phyloP scores from a whole-genome alignment of 2,113 vertebrate species.

The Antennarius striatus region DNA sequence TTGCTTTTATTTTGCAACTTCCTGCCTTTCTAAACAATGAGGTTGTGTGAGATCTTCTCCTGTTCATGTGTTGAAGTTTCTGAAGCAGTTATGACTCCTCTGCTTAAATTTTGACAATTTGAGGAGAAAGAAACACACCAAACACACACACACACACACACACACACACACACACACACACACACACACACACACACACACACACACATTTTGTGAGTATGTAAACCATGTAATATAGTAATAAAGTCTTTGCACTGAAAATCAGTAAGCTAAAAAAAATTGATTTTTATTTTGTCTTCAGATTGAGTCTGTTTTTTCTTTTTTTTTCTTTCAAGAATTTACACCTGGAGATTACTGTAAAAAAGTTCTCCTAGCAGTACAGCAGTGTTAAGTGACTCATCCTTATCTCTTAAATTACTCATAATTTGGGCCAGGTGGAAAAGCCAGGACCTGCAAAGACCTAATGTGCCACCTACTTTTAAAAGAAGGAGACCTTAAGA shows the following conservation, averaged over 20 bases:
- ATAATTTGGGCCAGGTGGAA: slow-evolving; percentile 5
- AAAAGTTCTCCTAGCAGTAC: background rate
- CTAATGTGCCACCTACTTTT: background rate
- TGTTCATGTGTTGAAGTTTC: no score
- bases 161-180: background rate
- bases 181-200: background rate
- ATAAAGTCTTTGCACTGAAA: no score
- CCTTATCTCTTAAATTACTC: slow-evolving; percentile 9
- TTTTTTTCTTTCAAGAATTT: background rate
- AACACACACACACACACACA: background rate
- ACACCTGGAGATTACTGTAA: no score
- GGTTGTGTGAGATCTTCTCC: no score
- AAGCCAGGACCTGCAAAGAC: slow-evolving; percentile 2
- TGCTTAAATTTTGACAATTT: background rate
- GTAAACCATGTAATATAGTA: no score
- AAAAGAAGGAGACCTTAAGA: no score
- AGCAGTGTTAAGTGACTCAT: background rate
- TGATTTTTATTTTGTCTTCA: background rate
- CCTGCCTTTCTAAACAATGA: no score
- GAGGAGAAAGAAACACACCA: no score
- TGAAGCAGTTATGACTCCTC: no score
- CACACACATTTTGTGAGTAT: no score
- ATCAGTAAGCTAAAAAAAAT: no score
- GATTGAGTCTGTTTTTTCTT: slow-evolving; percentile 1
- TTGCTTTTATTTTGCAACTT: slow-evolving; percentile 36